Base-by-base conservation (phyloP, 2,888 invertebrate species). In the Sympetrum striolatum region DNA sequence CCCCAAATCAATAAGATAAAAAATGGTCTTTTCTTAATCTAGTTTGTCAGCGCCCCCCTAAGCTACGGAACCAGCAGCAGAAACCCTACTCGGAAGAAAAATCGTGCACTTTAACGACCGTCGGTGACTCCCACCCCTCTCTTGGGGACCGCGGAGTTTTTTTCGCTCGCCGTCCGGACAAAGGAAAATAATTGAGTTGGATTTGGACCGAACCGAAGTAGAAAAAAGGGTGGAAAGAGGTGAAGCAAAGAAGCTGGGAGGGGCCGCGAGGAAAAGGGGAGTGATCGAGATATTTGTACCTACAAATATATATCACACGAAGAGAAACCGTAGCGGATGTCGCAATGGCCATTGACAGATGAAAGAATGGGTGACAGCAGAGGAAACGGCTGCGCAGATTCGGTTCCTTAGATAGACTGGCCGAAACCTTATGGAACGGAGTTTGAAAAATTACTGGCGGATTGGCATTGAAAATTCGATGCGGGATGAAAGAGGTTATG, bases 161-260 rank as follows among this genome's bases (percentile, higher is more conserved):
- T 86, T 86, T 31, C 31, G 12, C 58, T 82, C 82, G 82, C 31
- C 31, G 53, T 58, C 60, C 86, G 86, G 86, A 86, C 86, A 86
- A 86, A 86, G 60, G 86, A 86, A 58, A 86, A 86, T 86, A 86
- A 86, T 86, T 86, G 86, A 86, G 86, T 86, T 60, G 86, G 86
- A 86, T 82, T 82, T 82, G 82, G 82, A 82, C 58, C 35, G 82
- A 58, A 58, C 15, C 58, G 82, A 31, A 82, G 53, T 82, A 58
- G 82, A 35, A 82, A 31, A 15, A 35, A 18, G 35, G 31, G n/a
- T n/a, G n/a, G n/a, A n/a, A n/a, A n/a, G n/a, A n/a, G 25, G 48
- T 0, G 25, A 25, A n/a, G 81, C 15, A 25, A 22, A 48, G 48
- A 53, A 53, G 53, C 6, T 22, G 25, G 53, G 22, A 58, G 60